These are phyloP conservation scores for Lethenteron reissneri DNA, from an alignment of 2,113 vertebrate genomes.

Conservation along the genomic window DNA sequence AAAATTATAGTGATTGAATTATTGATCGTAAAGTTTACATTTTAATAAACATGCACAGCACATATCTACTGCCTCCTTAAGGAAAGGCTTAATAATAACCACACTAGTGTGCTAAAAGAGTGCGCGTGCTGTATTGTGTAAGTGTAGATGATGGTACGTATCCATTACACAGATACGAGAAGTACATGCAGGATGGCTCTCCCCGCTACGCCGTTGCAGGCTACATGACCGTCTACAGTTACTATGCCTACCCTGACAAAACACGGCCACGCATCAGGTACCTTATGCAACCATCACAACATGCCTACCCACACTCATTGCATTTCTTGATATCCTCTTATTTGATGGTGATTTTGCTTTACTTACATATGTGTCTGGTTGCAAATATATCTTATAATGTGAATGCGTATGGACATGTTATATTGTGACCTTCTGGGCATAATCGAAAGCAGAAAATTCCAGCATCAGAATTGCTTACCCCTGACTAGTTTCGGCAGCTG, in stretches of 20 bases:
- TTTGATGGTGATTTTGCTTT: conserved; percentile 22
- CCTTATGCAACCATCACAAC: conserved; percentile 22
- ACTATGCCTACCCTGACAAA: conserved; percentile 99
- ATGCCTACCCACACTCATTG: conserved; percentile 75
- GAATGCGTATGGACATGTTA: neutral
- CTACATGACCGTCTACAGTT: conserved; percentile 99
- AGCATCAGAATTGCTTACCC: neutral
- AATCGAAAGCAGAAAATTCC: neutral
- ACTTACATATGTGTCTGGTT: neutral
- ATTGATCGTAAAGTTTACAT: no score
- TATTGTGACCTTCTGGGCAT: neutral
- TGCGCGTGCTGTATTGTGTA: no score
- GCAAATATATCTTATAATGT: neutral
- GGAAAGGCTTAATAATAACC: no score
- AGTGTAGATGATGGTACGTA: no score
- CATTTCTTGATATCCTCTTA: conserved; percentile 30
- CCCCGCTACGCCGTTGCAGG: conserved; percentile 94
- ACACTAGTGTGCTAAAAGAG: no score
- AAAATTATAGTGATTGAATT: no score
- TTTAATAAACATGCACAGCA: no score
- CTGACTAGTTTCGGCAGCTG: no score
- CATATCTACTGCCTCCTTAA: no score
- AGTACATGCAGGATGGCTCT: conserved; percentile 99
- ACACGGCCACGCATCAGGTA: conserved; percentile 99
- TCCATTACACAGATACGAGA: conserved; percentile 66